Percentiles rank a stretch among this genome's conserved stretches.
These are phyloP conservation scores for Drosophila orena DNA, from an alignment of 1,140 invertebrate species.

Conservation along the genomic window DNA sequence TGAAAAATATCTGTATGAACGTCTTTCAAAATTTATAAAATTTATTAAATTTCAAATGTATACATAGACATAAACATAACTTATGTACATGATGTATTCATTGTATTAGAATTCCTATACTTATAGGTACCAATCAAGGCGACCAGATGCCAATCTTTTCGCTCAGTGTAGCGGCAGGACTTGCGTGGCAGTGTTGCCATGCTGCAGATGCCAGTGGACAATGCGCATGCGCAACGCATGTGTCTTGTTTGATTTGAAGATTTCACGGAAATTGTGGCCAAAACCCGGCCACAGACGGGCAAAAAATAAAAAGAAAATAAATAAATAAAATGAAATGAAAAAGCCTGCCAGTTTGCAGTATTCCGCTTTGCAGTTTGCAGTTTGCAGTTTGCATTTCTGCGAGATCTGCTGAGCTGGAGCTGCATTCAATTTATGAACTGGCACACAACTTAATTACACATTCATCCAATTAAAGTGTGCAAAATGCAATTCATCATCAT, in stretches of 20 bases:
- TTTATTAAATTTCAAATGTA: too few relatives aligned
- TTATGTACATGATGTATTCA: too few relatives aligned
- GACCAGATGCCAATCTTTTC: not conserved
- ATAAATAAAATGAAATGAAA: not conserved
- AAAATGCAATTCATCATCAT: slow-evolving; percentile 82
- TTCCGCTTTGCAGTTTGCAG: slow-evolving; percentile 9
- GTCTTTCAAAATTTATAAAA: too few relatives aligned
- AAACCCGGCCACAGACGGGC: slow-evolving; percentile 13
- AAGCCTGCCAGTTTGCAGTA: slow-evolving; percentile 1
- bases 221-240: slow-evolving; percentile 80
- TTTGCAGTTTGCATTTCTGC: slow-evolving; percentile 21
- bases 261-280: slow-evolving; percentile 63
- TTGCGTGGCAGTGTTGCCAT: slow-evolving; percentile 42
- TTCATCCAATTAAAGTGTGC: slow-evolving; percentile 82
- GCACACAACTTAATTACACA: slow-evolving; percentile 80
- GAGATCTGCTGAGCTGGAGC: slow-evolving; percentile 11
- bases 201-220: slow-evolving; percentile 29
- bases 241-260: slow-evolving; percentile 80
- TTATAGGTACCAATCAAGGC: not conserved
- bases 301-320: too few relatives aligned
- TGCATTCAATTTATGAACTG: slow-evolving; percentile 62
- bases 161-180: slow-evolving; percentile 18
- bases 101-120: not conserved
- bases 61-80: too few relatives aligned
- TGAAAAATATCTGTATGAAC: too few relatives aligned